Evolutionary conservation across 2,888 invertebrate genomes (phyloP).

Genomic region (Euzophera pinguis): DNA sequence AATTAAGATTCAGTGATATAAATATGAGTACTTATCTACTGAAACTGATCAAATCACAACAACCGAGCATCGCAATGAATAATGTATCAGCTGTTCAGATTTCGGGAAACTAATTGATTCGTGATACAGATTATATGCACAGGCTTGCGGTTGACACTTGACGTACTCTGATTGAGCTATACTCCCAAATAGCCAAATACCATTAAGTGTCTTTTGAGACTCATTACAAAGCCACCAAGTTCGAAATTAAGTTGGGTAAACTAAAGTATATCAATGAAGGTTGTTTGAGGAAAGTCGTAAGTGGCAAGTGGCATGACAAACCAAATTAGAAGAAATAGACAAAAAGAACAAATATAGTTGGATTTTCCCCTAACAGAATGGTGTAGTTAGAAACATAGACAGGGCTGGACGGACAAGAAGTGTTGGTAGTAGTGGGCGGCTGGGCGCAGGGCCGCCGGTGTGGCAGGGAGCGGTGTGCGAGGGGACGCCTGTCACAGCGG

Average conservation of each 20-base stretch:
- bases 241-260: background rate
- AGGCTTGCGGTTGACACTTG: slow-evolving; percentile 4
- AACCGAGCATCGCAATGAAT: slow-evolving; percentile 31
- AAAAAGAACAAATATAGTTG: slow-evolving; percentile 2
- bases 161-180: background rate
- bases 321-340: slow-evolving; percentile 13
- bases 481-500: slow-evolving; percentile 44
- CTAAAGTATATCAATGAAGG: slow-evolving; percentile 8
- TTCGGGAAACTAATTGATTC: slow-evolving; percentile 35
- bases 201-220: background rate
- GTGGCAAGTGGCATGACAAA: slow-evolving; percentile 1
- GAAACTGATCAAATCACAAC: slow-evolving; percentile 8
- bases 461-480: slow-evolving; percentile 5
- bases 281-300: slow-evolving; percentile 8
- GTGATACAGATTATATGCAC: slow-evolving; percentile 27
- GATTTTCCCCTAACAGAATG: slow-evolving; percentile 6
- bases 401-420: slow-evolving; percentile 2
- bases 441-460: background rate
- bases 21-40: background rate
- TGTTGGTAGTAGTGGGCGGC: background rate
- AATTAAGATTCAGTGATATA: background rate
- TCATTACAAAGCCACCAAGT: background rate
- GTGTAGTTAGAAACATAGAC: slow-evolving; percentile 3
- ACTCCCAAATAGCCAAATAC: background rate
- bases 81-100: slow-evolving; percentile 29